Evolutionary conservation across 2,888 invertebrate species (phyloP), one percentile per base, ranked within the genome.

Genomic region (Ochlodes sylvanus): DNA sequence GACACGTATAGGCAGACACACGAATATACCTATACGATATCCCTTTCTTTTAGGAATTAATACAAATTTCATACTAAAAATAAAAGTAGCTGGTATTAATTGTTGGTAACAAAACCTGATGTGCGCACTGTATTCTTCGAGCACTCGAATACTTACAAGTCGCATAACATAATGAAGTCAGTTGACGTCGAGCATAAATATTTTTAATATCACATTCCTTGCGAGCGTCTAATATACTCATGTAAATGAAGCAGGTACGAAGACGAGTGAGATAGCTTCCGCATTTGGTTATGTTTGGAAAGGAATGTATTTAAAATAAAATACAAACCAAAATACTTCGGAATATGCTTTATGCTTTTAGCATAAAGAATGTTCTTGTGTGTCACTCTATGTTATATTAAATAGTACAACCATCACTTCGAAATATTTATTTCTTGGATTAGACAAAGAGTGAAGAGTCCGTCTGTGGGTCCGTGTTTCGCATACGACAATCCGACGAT

Each of bases 131-230:
- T 19, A 19, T 50, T 12, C 2, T 12, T 19, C 55, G 32, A 32
- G 32, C 7, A 21, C 34, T 17, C 17, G 34, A 34, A 32, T 56
- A 56, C 56, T 17, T 56, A 14, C 34, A 15, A 42, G 62, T 60
- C 38, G 69, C 72, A 68, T 68, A 69, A 70, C 70, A 65, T 74
- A 73, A 74, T 73, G 73, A 72, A 70, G 71, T 68, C 69, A 63
- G 70, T 69, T 63, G 71, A 57, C 70, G 66, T 68, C 72, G 32
- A 55, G 65, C 62, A 69, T 67, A 70, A 68, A 71, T 70, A 72
- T 52, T 74, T 73, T 72, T 73, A 72, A 73, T 74, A 72, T 73
- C 58, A 72, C 70, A 73, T 73, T 73, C 72, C 72, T 73, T 63
- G 71, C 68, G 68, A 71, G 69, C 70, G 71, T 70, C 70, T 73